These are phyloP conservation scores for Erythrocercus mccallii DNA, from an alignment of 2,113 vertebrate genomes.

Conservation along the genomic window DNA sequence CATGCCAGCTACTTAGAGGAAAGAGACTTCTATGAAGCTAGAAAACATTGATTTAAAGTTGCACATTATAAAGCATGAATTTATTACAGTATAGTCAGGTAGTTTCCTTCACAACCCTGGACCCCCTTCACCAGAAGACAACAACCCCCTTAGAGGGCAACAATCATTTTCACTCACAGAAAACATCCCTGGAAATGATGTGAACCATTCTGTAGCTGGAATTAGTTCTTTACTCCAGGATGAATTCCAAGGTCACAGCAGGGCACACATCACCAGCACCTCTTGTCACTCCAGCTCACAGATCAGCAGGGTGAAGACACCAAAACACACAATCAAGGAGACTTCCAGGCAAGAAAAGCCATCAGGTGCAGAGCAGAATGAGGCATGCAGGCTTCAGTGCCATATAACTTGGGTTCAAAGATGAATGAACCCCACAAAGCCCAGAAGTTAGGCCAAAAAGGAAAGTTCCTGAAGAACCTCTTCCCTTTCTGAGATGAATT, in stretches of 20 bases:
- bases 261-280: not conserved
- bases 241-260: not conserved
- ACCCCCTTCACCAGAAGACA: not conserved
- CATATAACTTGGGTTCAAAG: not conserved
- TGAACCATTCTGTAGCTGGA: not conserved
- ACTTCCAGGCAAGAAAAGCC: not conserved
- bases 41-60: not conserved
- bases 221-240: not conserved
- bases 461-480: not conserved
- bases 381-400: not conserved
- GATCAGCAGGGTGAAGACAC: not conserved
- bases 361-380: fast-evolving
- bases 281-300: not conserved
- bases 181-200: not conserved
- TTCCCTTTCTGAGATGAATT: not conserved
- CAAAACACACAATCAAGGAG: not conserved
- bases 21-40: not conserved
- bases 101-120: not conserved
- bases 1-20: not conserved
- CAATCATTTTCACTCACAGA: not conserved
- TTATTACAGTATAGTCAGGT: not conserved
- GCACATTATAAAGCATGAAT: not conserved
- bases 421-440: not conserved
- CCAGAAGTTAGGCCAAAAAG: not conserved
- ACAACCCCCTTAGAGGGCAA: not conserved